Conservation (phyloP, 2,797 vertebrate species). For the Propithecus perrieri region DNA sequence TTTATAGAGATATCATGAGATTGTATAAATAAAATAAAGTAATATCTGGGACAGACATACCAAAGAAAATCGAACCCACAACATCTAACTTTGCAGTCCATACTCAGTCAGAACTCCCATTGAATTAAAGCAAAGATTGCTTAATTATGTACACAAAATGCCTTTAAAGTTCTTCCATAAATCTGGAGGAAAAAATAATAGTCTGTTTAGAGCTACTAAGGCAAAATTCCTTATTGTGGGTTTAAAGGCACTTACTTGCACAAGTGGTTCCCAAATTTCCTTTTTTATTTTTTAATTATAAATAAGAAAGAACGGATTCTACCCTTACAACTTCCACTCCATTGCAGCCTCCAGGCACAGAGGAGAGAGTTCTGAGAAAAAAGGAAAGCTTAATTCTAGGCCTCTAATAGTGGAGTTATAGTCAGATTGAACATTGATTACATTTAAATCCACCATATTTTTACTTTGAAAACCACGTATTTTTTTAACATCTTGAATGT, state of each 20-base stretch:
- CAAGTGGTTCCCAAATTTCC: slow-evolving; percentile 68
- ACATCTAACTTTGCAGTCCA: not conserved
- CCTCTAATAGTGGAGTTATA: not conserved
- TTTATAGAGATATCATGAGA: slow-evolving; percentile 53
- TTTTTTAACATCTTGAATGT: slow-evolving; percentile 32
- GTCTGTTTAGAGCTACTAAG: slow-evolving; percentile 54
- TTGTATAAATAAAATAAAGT: slow-evolving; percentile 62
- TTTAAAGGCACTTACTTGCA: slow-evolving; percentile 64
- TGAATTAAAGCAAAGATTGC: slow-evolving; percentile 63
- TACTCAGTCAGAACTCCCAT: slow-evolving; percentile 31
- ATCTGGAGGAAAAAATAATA: slow-evolving; percentile 56
- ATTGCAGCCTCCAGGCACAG: not conserved
- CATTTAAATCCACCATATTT: slow-evolving; percentile 43
- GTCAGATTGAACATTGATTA: slow-evolving; percentile 3
- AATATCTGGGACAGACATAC: slow-evolving; percentile 51
- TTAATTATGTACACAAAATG: slow-evolving; percentile 65
- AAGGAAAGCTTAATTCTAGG: slow-evolving; percentile 37
- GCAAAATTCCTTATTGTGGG: slow-evolving; percentile 53
- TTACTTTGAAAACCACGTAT: slow-evolving; percentile 3
- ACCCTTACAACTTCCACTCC: slow-evolving; percentile 33
- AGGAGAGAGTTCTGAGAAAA: slow-evolving; percentile 41
- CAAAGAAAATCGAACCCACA: slow-evolving; percentile 51
- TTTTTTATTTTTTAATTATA: slow-evolving; percentile 65
- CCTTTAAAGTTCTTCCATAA: slow-evolving; percentile 73
- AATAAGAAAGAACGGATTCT: slow-evolving; percentile 77